Percentiles rank a stretch among this genome's conserved stretches.
These are phyloP conservation scores for Drosophila prolongata DNA, from an alignment of 2,888 invertebrate species.

Conservation along the genomic window DNA sequence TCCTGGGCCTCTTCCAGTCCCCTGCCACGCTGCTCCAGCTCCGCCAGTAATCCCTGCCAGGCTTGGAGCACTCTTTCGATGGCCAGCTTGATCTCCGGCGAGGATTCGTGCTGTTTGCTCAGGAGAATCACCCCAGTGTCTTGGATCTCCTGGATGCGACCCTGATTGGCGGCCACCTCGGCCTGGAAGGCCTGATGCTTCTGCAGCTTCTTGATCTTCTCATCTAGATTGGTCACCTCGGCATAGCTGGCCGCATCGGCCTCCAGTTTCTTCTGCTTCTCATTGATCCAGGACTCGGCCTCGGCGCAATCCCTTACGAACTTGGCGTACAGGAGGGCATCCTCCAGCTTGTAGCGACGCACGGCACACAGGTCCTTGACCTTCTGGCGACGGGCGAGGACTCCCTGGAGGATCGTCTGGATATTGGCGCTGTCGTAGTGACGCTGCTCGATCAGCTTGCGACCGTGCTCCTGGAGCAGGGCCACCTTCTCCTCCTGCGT, in stretches of 20 bases:
- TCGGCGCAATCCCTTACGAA: conserved; percentile 96
- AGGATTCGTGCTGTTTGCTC: conserved; percentile 89
- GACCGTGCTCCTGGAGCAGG: conserved; percentile 92
- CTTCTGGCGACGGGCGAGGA: conserved; percentile 89
- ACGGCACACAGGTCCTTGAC: conserved; percentile 88
- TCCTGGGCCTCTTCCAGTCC: conserved; percentile 99
- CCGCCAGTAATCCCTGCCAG: conserved; percentile 91
- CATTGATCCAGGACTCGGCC: conserved; percentile 95
- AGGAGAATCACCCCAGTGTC: conserved; percentile 89
- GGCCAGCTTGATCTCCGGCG: conserved; percentile 89
- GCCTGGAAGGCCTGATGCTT: conserved; percentile 98
- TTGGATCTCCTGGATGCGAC: conserved; percentile 93
- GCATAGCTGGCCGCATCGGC: conserved; percentile 88
- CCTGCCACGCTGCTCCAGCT: conserved; percentile 88
- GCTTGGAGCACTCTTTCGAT: conserved; percentile 89
- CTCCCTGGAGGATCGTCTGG: conserved; percentile 89
- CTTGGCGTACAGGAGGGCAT: conserved; percentile 93
- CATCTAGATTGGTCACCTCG: conserved; percentile 93
- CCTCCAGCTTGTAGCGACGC: conserved; percentile 89
- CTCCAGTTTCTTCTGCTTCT: conserved; percentile 94
- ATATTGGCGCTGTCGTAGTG: conserved; percentile 96
- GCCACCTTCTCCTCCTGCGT: conserved; percentile 94
- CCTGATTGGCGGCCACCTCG: conserved; percentile 94
- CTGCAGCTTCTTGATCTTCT: conserved; percentile 97
- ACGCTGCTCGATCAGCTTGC: conserved; percentile 93